Base-by-base conservation (phyloP, 1,140 invertebrate genomes). In the Pseudoatta argentina region DNA sequence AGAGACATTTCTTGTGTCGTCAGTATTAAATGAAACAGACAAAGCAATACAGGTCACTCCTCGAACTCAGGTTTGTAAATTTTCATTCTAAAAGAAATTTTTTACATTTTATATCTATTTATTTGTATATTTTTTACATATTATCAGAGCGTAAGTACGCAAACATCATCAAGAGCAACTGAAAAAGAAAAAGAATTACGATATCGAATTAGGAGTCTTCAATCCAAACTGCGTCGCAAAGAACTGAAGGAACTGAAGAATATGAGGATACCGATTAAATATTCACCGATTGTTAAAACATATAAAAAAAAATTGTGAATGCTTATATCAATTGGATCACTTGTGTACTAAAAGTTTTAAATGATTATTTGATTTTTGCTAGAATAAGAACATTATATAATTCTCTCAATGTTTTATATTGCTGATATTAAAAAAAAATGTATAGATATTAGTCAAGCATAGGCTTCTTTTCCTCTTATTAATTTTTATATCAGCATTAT, bases 41-140 rank as follows among this genome's bases (percentile, higher is more conserved):
- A n/a, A 66, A 34, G 63, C 27, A 34, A 66, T 44, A 44, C 39
- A 44, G 8, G 8, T 10, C 39, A 44, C 16, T 66, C 30, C 63
- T 66, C 30, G 16, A 34, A 66, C 63, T 34, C 30, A n/a, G 63
- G 63, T 66, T 66, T 34, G 63, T 66, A 64, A 30, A 64, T 30
- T 64, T 64, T 34, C 18, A 34, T 63, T 27, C 24, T 63, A 27
- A 63, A 24, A 27, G 10, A 63, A 63, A 24, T 63, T 27, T 63
- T 16, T 27, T 4, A 63, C 27, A 10, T 44, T 63, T 3, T 6
- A 27, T 63, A 63, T 24, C 14, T 27, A 63, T 63, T 24, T 61
- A 0, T 14, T 24, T 51, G 48, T 51, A 0, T 16, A 63, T 63
- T 6, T 63, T 63, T 63, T 63, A 12, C 5, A 63, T 63, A 27